A percentile compares a stretch with the other conserved stretches of the same genome.
phyloP scores from a whole-genome alignment of 2,797 vertebrate species.

The Megaceryle alcyon region DNA sequence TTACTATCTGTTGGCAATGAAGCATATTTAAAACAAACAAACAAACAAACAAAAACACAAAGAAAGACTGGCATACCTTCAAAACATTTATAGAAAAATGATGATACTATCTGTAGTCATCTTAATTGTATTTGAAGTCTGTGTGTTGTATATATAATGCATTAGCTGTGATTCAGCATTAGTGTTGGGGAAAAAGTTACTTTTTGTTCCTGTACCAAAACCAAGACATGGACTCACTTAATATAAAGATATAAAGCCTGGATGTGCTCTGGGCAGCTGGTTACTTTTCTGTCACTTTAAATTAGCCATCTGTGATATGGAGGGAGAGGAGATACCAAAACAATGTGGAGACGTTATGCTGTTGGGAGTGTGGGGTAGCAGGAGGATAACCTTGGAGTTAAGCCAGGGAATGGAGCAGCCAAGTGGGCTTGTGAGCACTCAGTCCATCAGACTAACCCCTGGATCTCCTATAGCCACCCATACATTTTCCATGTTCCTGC shows the following conservation, averaged over 20 bases:
- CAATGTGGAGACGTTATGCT: background rate
- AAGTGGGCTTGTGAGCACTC: fast-evolving
- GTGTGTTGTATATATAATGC: background rate
- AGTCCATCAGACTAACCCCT: background rate
- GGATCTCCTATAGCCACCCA: background rate
- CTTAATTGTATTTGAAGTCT: background rate
- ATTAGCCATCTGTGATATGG: background rate
- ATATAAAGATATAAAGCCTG: background rate
- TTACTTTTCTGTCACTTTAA: background rate
- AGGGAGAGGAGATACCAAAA: background rate
- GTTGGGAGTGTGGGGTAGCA: background rate
- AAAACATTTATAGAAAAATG: background rate
- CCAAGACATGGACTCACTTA: background rate
- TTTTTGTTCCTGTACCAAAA: background rate
- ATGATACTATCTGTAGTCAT: background rate
- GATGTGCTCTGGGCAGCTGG: background rate
- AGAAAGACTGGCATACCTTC: background rate
- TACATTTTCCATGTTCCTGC: background rate
- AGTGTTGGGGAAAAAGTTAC: background rate
- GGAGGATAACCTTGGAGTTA: background rate
- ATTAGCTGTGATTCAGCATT: background rate
- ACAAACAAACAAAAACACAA: no score
- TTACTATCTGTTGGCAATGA: background rate
- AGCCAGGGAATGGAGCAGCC: background rate
- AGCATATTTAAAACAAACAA: background rate